Percentiles rank a stretch among this genome's conserved stretches.
Evolutionary conservation across 2,888 invertebrate genomes (phyloP).

Genomic region (Trichogramma evanescens): DNA sequence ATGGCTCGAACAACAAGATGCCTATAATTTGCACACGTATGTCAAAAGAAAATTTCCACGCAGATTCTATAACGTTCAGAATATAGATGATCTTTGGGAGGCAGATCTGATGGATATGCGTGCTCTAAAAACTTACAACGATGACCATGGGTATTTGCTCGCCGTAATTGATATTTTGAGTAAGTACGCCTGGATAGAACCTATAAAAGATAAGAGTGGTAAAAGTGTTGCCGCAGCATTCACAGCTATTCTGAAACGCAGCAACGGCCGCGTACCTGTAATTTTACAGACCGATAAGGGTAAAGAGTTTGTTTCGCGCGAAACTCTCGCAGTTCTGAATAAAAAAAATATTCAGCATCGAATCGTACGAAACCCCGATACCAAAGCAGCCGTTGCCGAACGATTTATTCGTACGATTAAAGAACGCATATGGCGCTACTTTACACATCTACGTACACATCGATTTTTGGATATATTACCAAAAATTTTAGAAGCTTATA

Average conservation of each 20-base stretch:
- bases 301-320: not conserved
- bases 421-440: not conserved
- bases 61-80: constrained; percentile 10
- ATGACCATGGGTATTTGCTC: constrained; percentile 10
- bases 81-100: constrained; percentile 24
- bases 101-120: constrained; percentile 12
- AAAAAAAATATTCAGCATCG: not conserved
- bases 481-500: not conserved
- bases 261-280: not conserved
- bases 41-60: constrained; percentile 14
- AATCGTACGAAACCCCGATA: not conserved
- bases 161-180: constrained; percentile 17
- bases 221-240: constrained; percentile 20
- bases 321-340: not conserved
- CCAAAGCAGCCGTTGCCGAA: not conserved
- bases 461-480: not conserved
- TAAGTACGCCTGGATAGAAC: constrained; percentile 20
- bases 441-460: not conserved
- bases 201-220: constrained; percentile 25
- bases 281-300: not conserved
- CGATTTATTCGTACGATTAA: not conserved
- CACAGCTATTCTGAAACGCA: constrained; percentile 20
- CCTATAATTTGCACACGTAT: constrained; percentile 17
- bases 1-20: constrained; percentile 20
- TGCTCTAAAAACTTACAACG: constrained; percentile 10